phyloP scores from a whole-genome alignment of 2,888 invertebrate genomes.

The Macrosiphum euphorbiae region DNA sequence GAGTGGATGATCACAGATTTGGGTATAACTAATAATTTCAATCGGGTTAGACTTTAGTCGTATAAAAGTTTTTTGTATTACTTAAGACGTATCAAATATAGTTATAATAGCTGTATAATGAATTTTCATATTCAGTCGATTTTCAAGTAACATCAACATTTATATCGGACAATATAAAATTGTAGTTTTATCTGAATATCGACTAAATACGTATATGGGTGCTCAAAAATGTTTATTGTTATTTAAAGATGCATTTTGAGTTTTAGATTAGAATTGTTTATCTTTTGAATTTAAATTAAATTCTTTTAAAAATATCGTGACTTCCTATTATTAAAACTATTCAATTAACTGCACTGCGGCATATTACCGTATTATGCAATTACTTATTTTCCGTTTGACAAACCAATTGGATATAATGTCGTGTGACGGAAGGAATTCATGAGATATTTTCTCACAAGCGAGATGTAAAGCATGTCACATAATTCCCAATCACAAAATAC shows the following conservation, averaged over 20 bases:
- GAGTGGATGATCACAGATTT: neutral
- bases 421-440: neutral
- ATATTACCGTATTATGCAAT: neutral
- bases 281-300: neutral
- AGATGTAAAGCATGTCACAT: neutral
- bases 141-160: neutral
- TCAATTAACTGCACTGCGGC: neutral
- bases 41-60: neutral
- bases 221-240: neutral
- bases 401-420: neutral
- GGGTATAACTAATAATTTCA: neutral
- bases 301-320: neutral
- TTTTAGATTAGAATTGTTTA: neutral
- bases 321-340: neutral
- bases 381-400: neutral
- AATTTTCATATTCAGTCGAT: neutral
- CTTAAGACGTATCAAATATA: neutral
- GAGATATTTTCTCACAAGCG: neutral
- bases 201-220: neutral
- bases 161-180: neutral
- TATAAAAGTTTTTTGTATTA: neutral
- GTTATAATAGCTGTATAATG: neutral
- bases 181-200: neutral
- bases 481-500: neutral
- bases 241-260: neutral